Percentiles rank a stretch among this genome's conserved stretches.
Conservation (phyloP, 2,888 invertebrate species). For the Synanthedon myopaeformis region DNA sequence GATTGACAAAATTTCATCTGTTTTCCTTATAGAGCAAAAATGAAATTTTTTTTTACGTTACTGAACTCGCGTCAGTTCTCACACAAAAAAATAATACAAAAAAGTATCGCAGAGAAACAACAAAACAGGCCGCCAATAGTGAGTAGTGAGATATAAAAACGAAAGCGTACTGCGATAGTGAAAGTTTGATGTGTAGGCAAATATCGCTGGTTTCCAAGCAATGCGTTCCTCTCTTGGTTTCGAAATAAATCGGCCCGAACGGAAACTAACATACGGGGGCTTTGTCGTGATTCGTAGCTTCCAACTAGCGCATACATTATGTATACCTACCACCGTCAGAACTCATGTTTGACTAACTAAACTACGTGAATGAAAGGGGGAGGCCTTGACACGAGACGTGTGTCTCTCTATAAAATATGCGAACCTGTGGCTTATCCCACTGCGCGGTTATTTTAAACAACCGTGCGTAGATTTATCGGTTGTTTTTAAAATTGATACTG, state of each 20-base stretch:
- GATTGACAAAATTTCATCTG: background rate
- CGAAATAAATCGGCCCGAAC: conserved; percentile 38
- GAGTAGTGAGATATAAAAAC: conserved; percentile 58
- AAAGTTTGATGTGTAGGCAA: conserved; percentile 71
- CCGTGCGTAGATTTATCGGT: too few species aligned
- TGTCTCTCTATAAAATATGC: conserved; percentile 23
- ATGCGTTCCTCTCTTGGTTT: conserved; percentile 52
- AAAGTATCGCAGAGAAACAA: conserved; percentile 36
- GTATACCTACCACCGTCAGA: conserved; percentile 32
- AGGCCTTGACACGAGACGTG: conserved; percentile 47
- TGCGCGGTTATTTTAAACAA: too few species aligned
- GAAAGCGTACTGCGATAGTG: conserved; percentile 65
- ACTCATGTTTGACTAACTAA: conserved; percentile 40
- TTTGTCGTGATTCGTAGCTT: conserved; percentile 26
- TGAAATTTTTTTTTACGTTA: background rate
- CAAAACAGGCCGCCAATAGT: conserved; percentile 45
- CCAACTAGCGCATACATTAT: conserved; percentile 42
- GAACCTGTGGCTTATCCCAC: background rate
- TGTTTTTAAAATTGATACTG: too few species aligned
- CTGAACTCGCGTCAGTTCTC: conserved; percentile 1
- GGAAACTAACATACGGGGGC: conserved; percentile 33
- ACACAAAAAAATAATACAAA: conserved; percentile 25
- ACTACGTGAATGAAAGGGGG: conserved; percentile 47
- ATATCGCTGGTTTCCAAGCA: conserved; percentile 60
- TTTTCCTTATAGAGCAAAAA: background rate